phyloP scores from a whole-genome alignment of 2,113 vertebrate genomes.

The Argyrosomus japonicus region DNA sequence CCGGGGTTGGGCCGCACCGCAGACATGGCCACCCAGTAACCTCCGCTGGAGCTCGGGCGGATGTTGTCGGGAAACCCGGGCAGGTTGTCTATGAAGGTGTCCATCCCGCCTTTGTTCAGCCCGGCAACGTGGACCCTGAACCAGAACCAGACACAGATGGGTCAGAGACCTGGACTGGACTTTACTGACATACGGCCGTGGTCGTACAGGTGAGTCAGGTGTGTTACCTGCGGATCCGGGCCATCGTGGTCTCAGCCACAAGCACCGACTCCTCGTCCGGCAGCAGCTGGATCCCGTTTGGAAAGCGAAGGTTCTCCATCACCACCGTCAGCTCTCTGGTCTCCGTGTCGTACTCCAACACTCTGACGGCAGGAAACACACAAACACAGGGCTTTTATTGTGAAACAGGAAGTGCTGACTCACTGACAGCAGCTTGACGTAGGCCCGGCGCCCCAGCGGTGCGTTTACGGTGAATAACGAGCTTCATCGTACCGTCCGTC shows the following conservation, averaged over 20 bases:
- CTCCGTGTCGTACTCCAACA: constrained; percentile 91
- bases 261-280: constrained; percentile 95
- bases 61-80: constrained; percentile 98
- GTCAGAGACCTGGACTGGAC: too few species aligned
- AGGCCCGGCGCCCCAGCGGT: too few species aligned
- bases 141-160: not conserved
- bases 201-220: not conserved
- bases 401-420: constrained; percentile 17
- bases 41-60: constrained; percentile 91
- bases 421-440: too few species aligned
- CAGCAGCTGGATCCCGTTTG: constrained; percentile 96
- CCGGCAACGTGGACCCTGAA: constrained; percentile 94
- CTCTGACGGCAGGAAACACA: constrained; percentile 74
- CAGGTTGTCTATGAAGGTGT: constrained; percentile 95
- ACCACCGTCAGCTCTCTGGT: constrained; percentile 92
- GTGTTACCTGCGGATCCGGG: constrained; percentile 91
- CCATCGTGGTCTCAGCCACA: constrained; percentile 95
- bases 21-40: constrained; percentile 96
- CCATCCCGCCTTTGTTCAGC: constrained; percentile 95
- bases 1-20: constrained; percentile 90
- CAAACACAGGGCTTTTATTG: constrained; percentile 21
- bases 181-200: not conserved
- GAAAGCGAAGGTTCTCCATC: constrained; percentile 92
- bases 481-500: constrained; percentile 88
- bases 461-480: too few species aligned